Percentiles rank a stretch among this genome's conserved stretches.
Evolutionary conservation across 2,888 invertebrate species (phyloP).

Genomic region (Lysandra bellargus): DNA sequence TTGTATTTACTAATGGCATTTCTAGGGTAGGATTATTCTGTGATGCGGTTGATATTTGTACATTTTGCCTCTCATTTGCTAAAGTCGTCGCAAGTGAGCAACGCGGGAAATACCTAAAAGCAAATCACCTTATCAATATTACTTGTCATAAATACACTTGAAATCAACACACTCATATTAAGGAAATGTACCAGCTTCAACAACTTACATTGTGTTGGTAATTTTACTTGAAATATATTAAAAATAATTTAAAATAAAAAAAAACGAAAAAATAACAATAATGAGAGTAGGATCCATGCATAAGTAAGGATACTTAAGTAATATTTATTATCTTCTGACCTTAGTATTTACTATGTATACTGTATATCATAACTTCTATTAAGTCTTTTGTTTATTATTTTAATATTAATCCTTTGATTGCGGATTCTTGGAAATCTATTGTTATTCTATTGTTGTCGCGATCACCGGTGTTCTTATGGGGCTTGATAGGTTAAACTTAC

Average conservation of each 20-base stretch:
- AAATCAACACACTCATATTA: neutral
- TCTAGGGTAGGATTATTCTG: neutral
- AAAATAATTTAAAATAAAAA: too few species aligned
- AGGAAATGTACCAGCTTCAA: neutral
- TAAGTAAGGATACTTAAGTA: neutral
- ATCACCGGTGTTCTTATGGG: too few species aligned
- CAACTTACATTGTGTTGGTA: neutral
- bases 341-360: neutral
- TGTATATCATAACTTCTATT: neutral
- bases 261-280: too few species aligned
- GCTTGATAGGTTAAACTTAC: slow-evolving; percentile 49
- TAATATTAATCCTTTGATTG: too few species aligned
- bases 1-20: slow-evolving; percentile 28
- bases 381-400: too few species aligned
- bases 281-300: neutral
- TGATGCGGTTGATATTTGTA: slow-evolving; percentile 48
- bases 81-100: slow-evolving; percentile 59
- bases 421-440: too few species aligned
- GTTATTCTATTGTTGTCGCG: too few species aligned
- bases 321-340: neutral
- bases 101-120: slow-evolving; percentile 61
- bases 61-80: slow-evolving; percentile 50
- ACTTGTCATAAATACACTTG: neutral
- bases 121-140: neutral
- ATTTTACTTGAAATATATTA: too few species aligned